Conservation (phyloP, 2,888 invertebrate genomes). For the Stegana nigrithorax region DNA sequence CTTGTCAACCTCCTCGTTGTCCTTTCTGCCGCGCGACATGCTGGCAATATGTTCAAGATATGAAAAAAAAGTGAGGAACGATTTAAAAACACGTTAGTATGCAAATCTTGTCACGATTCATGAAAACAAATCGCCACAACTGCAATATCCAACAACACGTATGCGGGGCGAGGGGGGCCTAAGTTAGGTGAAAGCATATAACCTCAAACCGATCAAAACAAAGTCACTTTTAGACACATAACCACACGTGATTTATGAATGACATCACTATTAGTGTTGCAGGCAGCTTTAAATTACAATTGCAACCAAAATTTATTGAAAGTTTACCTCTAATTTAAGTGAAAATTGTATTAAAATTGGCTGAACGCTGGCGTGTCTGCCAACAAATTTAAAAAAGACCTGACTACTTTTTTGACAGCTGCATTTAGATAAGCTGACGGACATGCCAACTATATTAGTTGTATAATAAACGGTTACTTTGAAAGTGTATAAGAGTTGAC, state of each 20-base stretch:
- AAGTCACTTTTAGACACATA: neutral
- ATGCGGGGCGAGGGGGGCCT: too few relatives aligned
- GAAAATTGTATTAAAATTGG: slow-evolving; percentile 52
- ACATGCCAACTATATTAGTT: too few relatives aligned
- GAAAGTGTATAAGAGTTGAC: too few relatives aligned
- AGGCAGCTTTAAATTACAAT: neutral
- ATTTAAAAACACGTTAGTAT: slow-evolving; percentile 39
- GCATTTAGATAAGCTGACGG: too few relatives aligned
- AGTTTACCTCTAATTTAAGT: slow-evolving; percentile 51
- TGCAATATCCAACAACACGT: too few relatives aligned
- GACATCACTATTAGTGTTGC: neutral
- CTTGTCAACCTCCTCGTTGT: slow-evolving; percentile 88
- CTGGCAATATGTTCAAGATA: slow-evolving; percentile 50
- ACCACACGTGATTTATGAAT: neutral
- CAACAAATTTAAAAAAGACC: slow-evolving; percentile 63
- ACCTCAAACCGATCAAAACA: slow-evolving; percentile 50
- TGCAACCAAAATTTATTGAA: slow-evolving; percentile 1
- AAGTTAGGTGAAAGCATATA: slow-evolving; percentile 52
- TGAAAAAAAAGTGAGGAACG: too few relatives aligned
- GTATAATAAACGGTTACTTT: too few relatives aligned
- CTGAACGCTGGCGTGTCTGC: slow-evolving; percentile 67
- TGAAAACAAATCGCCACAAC: slow-evolving; percentile 26
- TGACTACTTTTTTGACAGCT: slow-evolving; percentile 1
- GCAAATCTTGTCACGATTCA: slow-evolving; percentile 43
- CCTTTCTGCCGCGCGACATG: slow-evolving; percentile 80